These are phyloP conservation scores for Plutomurus gul DNA, from an alignment of 1,140 invertebrate genomes.

Conservation along the genomic window DNA sequence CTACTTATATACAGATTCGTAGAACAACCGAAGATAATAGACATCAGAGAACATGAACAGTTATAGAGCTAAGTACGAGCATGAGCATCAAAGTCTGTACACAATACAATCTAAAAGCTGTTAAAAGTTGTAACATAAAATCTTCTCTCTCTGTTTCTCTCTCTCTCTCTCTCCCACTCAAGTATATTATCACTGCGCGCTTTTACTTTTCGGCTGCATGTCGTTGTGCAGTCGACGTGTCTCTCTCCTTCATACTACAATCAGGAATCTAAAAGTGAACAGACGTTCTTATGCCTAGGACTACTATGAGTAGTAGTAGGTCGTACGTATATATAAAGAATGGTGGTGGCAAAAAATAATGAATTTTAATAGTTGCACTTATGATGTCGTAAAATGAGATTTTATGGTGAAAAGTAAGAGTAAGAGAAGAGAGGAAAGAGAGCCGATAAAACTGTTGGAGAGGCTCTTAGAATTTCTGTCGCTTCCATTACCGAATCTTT, in stretches of 20 bases:
- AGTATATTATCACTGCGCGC: no score
- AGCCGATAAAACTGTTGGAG: neutral
- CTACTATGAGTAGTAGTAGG: no score
- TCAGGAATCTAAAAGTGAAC: no score
- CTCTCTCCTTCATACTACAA: no score
- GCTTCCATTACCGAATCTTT: neutral
- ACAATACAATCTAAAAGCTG: constrained; percentile 19
- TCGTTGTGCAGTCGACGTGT: neutral
- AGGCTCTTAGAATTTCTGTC: constrained; percentile 5
- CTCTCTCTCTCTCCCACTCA: no score
- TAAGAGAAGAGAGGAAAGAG: neutral
- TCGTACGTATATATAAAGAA: no score
- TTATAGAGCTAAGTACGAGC: no score
- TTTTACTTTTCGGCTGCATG: constrained; percentile 5
- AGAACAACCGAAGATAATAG: no score
- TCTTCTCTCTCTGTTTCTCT: neutral
- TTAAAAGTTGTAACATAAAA: constrained; percentile 20
- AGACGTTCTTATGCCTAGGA: no score
- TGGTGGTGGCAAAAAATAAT: constrained; percentile 15
- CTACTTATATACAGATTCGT: no score
- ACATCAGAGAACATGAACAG: no score
- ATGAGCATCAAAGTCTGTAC: constrained; percentile 16
- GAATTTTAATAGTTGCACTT: constrained; percentile 25
- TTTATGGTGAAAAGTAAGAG: constrained; percentile 11
- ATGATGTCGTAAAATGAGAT: constrained; percentile 9